Conservation (phyloP, 1,140 invertebrate genomes). For the Bombus huntii region DNA sequence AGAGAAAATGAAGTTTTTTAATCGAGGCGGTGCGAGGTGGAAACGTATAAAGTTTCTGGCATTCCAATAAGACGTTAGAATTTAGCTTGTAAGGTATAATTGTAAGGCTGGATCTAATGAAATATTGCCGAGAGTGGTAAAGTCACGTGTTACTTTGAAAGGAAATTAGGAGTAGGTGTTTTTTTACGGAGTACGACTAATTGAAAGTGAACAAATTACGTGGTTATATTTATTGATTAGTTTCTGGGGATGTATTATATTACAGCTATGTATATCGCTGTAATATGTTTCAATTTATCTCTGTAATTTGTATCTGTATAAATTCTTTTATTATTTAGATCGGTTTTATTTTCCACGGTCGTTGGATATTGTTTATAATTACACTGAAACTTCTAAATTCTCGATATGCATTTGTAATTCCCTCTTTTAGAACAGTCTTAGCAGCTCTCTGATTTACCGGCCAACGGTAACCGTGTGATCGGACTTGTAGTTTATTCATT, state of each 20-base stretch:
- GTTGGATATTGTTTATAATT: too few species aligned
- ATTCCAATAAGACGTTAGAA: neutral
- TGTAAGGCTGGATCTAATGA: neutral
- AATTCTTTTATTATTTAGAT: neutral
- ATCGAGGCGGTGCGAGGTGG: neutral
- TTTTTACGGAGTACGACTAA: neutral
- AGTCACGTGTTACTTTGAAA: neutral
- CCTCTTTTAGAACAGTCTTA: neutral
- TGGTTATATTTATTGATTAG: neutral
- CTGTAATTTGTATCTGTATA: neutral
- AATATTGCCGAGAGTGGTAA: neutral
- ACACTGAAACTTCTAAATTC: neutral
- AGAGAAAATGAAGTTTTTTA: neutral
- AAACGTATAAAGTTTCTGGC: neutral
- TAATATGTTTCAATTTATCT: neutral
- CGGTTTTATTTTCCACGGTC: neutral
- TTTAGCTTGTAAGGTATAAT: neutral
- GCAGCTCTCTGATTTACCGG: slow-evolving; percentile 54
- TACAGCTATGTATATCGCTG: too few species aligned
- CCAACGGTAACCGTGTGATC: slow-evolving; percentile 29
- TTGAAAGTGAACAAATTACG: neutral
- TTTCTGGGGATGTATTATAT: too few species aligned
- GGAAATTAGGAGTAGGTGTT: neutral
- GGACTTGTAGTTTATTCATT: slow-evolving; percentile 30
- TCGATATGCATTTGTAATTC: neutral